Conservation (phyloP, 2,113 vertebrate genomes). For the Azemiops feae region DNA sequence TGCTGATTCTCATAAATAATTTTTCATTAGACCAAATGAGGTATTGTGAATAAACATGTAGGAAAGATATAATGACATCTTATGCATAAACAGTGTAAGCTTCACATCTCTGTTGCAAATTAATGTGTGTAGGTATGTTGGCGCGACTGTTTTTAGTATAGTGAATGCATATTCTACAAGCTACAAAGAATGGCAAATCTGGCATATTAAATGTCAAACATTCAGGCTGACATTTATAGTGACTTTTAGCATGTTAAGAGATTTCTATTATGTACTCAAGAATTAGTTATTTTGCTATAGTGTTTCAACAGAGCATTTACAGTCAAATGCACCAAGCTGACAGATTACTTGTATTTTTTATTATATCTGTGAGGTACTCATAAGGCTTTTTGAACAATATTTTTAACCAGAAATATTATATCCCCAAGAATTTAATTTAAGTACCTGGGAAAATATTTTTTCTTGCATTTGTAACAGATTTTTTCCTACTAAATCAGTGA, state of each 20-base stretch:
- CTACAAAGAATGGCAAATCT: slow-evolving; percentile 14
- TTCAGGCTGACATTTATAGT: slow-evolving; percentile 36
- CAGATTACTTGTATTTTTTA: slow-evolving; percentile 28
- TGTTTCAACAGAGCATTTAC: slow-evolving; percentile 42
- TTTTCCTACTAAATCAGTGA: background rate
- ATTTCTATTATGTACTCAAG: slow-evolving; percentile 39
- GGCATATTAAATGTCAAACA: slow-evolving; percentile 29
- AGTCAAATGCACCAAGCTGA: slow-evolving; percentile 29
- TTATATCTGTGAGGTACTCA: slow-evolving; percentile 18
- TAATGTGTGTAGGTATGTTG: slow-evolving; percentile 18
- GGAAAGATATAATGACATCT: slow-evolving; percentile 13
- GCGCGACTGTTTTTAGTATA: background rate
- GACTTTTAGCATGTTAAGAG: slow-evolving; percentile 31
- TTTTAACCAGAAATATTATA: slow-evolving; percentile 18
- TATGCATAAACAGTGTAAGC: slow-evolving; percentile 25
- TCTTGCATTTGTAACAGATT: background rate
- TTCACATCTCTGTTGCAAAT: slow-evolving; percentile 3
- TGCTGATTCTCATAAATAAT: slow-evolving; percentile 57
- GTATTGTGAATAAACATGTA: slow-evolving; percentile 52
- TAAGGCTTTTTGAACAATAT: background rate
- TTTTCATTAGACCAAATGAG: slow-evolving; percentile 60
- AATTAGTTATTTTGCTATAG: slow-evolving; percentile 47
- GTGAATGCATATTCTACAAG: slow-evolving; percentile 18
- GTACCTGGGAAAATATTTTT: slow-evolving; percentile 3
- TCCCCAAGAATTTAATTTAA: slow-evolving; percentile 15